Evolutionary conservation across 2,888 invertebrate species (phyloP).

Genomic region (Drosophila borealis): DNA sequence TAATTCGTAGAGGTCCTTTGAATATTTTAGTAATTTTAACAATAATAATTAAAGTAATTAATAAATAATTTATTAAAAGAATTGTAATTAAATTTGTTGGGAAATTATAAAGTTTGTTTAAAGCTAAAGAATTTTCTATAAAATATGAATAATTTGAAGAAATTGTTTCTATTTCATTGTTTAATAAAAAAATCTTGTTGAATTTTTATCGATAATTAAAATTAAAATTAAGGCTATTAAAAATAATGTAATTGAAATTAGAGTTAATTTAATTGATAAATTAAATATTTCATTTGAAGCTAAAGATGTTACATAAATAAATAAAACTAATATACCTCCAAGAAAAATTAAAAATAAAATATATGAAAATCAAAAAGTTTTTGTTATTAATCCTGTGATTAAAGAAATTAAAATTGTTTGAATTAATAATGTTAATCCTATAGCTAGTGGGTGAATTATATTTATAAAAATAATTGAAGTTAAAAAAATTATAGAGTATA

Average conservation of each 20-base stretch:
- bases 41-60: constrained; percentile 87
- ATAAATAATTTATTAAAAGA: constrained; percentile 87
- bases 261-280: constrained; percentile 80
- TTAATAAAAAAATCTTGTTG: constrained; percentile 82
- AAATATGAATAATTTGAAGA: constrained; percentile 61
- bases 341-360: constrained; percentile 88
- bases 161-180: constrained; percentile 83
- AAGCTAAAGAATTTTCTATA: constrained; percentile 84
- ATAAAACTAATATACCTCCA: constrained; percentile 88
- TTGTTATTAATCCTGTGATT: constrained; percentile 85
- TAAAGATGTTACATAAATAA: constrained; percentile 88
- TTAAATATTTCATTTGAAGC: constrained; percentile 88
- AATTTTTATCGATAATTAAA: constrained; percentile 59
- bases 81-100: constrained; percentile 86
- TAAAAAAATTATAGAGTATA: too few species aligned
- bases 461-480: too few species aligned
- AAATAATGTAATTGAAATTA: constrained; percentile 69
- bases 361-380: constrained; percentile 88
- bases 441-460: too few species aligned
- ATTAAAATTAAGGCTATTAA: constrained; percentile 64
- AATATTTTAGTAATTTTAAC: constrained; percentile 87
- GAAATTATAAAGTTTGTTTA: constrained; percentile 86
- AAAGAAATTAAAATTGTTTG: constrained; percentile 86
- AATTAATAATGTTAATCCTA: not conserved
- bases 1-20: constrained; percentile 86